Percentiles rank a stretch among this genome's conserved stretches.
phyloP scores from a whole-genome alignment of 1,140 invertebrate species.

The Saccostrea cuccullata region DNA sequence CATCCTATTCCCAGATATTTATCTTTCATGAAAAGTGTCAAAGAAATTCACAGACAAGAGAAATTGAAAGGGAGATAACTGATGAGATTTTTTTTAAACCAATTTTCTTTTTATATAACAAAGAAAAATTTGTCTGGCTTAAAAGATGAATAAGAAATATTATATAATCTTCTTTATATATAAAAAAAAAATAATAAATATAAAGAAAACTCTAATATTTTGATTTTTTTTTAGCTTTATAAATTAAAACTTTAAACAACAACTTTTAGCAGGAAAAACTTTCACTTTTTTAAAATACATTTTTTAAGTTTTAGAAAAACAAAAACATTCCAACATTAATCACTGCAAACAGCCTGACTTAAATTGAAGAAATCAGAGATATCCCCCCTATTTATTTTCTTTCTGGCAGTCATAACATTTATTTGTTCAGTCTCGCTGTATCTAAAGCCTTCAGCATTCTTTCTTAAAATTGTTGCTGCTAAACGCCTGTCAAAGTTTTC shows the following conservation, averaged over 20 bases:
- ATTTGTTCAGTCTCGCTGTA: not conserved
- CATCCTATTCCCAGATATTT: slow-evolving; percentile 24
- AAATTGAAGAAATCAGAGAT: slow-evolving; percentile 32
- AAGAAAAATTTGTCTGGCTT: not conserved
- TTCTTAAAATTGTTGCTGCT: not conserved
- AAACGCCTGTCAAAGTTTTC: slow-evolving; percentile 27
- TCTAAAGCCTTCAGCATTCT: not conserved
- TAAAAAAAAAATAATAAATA: not conserved
- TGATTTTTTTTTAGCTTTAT: not conserved
- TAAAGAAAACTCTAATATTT: not conserved
- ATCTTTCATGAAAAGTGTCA: slow-evolving; percentile 7
- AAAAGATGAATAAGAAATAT: not conserved
- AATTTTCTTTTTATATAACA: not conserved
- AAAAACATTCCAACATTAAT: slow-evolving; percentile 16
- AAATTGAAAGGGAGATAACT: not conserved
- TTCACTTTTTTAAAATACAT: not conserved
- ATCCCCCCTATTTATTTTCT: slow-evolving; percentile 21
- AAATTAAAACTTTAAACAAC: not conserved
- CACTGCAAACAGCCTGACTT: not conserved
- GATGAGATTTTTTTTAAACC: not conserved
- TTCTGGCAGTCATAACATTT: slow-evolving; percentile 35
- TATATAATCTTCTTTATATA: not conserved
- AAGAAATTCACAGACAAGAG: not conserved
- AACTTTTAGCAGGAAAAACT: not conserved
- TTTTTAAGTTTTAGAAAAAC: not conserved